Evolutionary conservation across 2,888 invertebrate species (phyloP).

Genomic region (Platycheirus rosarum): DNA sequence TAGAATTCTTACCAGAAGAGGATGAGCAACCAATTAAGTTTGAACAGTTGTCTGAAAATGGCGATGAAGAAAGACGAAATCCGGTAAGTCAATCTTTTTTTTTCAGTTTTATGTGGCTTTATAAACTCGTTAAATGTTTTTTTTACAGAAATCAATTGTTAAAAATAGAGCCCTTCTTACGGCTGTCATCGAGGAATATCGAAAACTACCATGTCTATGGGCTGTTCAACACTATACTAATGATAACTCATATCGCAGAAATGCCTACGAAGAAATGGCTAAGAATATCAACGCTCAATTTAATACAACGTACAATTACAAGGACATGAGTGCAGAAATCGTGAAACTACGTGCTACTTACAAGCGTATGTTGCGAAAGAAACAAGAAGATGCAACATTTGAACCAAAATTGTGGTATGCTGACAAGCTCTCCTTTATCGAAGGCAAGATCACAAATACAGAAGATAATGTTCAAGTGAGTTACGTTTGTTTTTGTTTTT

Average conservation of each 20-base stretch:
- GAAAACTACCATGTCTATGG: conserved; percentile 47
- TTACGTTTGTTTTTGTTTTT: too few relatives aligned
- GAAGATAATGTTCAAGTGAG: conserved; percentile 24
- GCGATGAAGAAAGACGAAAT: conserved; percentile 15
- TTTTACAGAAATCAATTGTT: conserved; percentile 33
- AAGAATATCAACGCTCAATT: conserved; percentile 39
- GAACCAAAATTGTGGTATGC: conserved; percentile 52
- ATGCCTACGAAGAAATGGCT: conserved; percentile 37
- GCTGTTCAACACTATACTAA: conserved; percentile 46
- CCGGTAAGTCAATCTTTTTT: conserved; percentile 11
- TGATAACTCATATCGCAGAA: conserved; percentile 28
- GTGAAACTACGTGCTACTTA: conserved; percentile 43
- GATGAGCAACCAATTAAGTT: not conserved
- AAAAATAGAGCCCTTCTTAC: conserved; percentile 48
- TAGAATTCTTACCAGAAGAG: not conserved
- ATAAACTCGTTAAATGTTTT: not conserved
- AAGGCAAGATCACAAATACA: not conserved
- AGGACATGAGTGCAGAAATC: conserved; percentile 35
- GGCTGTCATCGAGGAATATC: conserved; percentile 53
- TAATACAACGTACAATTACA: conserved; percentile 26
- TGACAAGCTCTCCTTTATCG: conserved; percentile 52
- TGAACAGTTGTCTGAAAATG: conserved; percentile 15
- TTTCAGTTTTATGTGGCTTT: not conserved
- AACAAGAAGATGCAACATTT: conserved; percentile 19
- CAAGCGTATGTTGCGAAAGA: conserved; percentile 35